Conservation (phyloP, 2,797 vertebrate species). For the Kryptolebias ocellatus region DNA sequence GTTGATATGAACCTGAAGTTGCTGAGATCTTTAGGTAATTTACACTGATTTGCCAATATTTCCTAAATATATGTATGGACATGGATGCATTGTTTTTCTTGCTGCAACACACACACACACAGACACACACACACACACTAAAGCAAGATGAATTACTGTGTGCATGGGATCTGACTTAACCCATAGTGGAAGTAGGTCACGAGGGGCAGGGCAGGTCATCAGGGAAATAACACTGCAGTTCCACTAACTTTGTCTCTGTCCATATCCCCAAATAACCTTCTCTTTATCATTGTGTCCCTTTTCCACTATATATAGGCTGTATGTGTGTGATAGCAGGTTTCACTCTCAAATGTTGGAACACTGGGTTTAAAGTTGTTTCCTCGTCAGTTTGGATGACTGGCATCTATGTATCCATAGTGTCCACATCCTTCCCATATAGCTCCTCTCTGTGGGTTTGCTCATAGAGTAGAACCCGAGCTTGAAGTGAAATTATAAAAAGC, state of each 20-base stretch:
- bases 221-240: constrained; percentile 72
- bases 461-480: too few species aligned
- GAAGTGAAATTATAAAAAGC: too few species aligned
- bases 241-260: constrained; percentile 45
- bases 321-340: too few species aligned
- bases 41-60: constrained; percentile 31
- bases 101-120: constrained; percentile 11
- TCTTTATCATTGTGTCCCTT: constrained; percentile 27
- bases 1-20: constrained; percentile 29
- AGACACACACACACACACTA: constrained; percentile 27
- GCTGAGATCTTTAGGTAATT: constrained; percentile 56
- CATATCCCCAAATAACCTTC: constrained; percentile 13
- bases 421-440: too few species aligned
- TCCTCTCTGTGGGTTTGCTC: too few species aligned
- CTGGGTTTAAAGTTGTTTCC: too few species aligned
- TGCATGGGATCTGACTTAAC: constrained; percentile 74
- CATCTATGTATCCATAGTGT: too few species aligned
- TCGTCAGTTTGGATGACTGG: too few species aligned
- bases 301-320: neutral
- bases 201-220: constrained; percentile 73
- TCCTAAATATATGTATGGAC: constrained; percentile 18
- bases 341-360: too few species aligned
- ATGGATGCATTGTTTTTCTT: constrained; percentile 16
- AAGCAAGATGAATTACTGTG: constrained; percentile 74
- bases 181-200: constrained; percentile 76